phyloP scores from a whole-genome alignment of 2,797 vertebrate species.

The Enoplosus armatus region DNA sequence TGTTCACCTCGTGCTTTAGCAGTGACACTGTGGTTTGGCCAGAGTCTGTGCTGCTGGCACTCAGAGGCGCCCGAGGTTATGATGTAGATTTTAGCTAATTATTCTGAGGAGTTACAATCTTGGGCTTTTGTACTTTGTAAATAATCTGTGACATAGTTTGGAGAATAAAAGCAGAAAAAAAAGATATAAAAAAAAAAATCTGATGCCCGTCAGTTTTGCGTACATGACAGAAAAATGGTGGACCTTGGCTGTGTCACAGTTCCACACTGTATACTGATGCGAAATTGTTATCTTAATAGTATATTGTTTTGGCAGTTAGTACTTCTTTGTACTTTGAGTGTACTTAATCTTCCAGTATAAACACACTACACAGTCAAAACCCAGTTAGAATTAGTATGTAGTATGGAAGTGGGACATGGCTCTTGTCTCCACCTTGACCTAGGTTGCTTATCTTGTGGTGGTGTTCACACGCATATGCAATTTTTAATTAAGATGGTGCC shows the following conservation, averaged over 20 bases:
- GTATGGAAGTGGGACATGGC: constrained; percentile 36
- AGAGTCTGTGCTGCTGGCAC: constrained; percentile 40
- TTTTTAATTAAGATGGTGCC: constrained; percentile 91
- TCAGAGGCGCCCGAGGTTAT: constrained; percentile 35
- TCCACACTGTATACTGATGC: constrained; percentile 29
- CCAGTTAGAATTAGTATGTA: constrained; percentile 15
- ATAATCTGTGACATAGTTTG: constrained; percentile 64
- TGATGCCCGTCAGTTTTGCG: constrained; percentile 49
- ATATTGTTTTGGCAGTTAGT: not conserved
- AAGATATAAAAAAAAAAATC: constrained; percentile 19
- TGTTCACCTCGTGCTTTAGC: constrained; percentile 49
- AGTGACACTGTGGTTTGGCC: constrained; percentile 50
- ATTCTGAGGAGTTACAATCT: constrained; percentile 50
- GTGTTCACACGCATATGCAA: constrained; percentile 76
- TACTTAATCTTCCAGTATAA: constrained; percentile 13
- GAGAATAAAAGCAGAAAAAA: constrained; percentile 51
- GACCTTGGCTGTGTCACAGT: constrained; percentile 38
- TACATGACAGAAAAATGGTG: constrained; percentile 69
- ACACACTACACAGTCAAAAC: constrained; percentile 37
- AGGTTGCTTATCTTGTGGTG: constrained; percentile 60
- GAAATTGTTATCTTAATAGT: constrained; percentile 14
- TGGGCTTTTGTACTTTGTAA: constrained; percentile 72
- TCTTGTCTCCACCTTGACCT: constrained; percentile 35
- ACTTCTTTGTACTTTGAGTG: constrained; percentile 20
- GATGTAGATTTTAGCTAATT: constrained; percentile 42